phyloP scores from a whole-genome alignment of 1,140 invertebrate species.

The Bombus confusus region DNA sequence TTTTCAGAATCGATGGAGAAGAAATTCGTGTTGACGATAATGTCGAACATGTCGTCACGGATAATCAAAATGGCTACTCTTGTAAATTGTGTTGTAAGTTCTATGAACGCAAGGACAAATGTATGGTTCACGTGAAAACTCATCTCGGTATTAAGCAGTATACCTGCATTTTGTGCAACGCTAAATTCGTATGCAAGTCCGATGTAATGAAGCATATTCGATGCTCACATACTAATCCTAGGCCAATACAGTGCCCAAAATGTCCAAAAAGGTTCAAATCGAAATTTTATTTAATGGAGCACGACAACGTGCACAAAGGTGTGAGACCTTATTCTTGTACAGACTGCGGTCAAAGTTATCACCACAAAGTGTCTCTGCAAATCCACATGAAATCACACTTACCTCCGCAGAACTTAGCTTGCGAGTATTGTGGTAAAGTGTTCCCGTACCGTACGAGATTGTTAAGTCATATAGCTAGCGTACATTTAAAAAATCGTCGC shows the following conservation, averaged over 20 bases:
- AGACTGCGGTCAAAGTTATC: slow-evolving; percentile 80
- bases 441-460: slow-evolving; percentile 80
- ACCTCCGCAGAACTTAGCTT: slow-evolving; percentile 80
- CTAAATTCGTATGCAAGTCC: slow-evolving; percentile 81
- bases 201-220: slow-evolving; percentile 82
- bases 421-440: slow-evolving; percentile 81
- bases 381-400: slow-evolving; percentile 81
- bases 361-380: slow-evolving; percentile 81
- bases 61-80: slow-evolving; percentile 76
- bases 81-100: slow-evolving; percentile 79
- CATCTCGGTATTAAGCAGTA: slow-evolving; percentile 88
- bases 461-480: slow-evolving; percentile 79
- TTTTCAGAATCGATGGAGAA: slow-evolving; percentile 80
- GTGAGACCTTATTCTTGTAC: slow-evolving; percentile 79
- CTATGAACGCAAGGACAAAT: slow-evolving; percentile 80
- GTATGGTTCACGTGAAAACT: slow-evolving; percentile 86
- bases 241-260: slow-evolving; percentile 80
- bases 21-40: slow-evolving; percentile 81
- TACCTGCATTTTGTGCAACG: slow-evolving; percentile 86
- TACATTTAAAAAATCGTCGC: slow-evolving; percentile 79
- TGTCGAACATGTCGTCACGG: slow-evolving; percentile 73
- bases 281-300: slow-evolving; percentile 80
- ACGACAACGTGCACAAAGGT: slow-evolving; percentile 81
- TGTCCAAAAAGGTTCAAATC: slow-evolving; percentile 81
- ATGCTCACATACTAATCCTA: slow-evolving; percentile 81